These are phyloP conservation scores for Amazona guildingii DNA, from an alignment of 2,113 vertebrate species.

Conservation along the genomic window DNA sequence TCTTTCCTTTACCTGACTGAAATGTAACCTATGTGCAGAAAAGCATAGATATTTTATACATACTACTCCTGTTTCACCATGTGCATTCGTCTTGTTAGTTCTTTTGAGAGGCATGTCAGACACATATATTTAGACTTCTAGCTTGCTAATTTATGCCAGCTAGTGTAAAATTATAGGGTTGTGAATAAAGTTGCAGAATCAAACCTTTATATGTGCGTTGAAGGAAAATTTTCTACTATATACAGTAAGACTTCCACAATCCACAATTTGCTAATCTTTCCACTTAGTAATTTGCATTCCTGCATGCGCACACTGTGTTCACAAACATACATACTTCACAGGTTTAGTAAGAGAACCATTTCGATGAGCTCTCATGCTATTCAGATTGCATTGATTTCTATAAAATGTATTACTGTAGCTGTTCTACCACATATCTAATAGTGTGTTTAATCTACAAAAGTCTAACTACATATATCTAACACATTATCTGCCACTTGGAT, in stretches of 20 bases:
- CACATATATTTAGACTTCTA: slow-evolving; percentile 55
- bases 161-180: slow-evolving; percentile 64
- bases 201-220: slow-evolving; percentile 41
- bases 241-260: slow-evolving; percentile 3
- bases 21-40: slow-evolving; percentile 6
- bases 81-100: slow-evolving; percentile 37
- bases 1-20: neutral
- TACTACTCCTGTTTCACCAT: slow-evolving; percentile 6
- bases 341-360: neutral
- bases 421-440: neutral
- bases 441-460: neutral
- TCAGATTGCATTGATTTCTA: neutral
- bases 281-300: slow-evolving; percentile 20
- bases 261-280: slow-evolving; percentile 33
- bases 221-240: neutral
- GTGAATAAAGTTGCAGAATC: slow-evolving; percentile 51
- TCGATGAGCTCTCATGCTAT: neutral
- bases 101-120: slow-evolving; percentile 55
- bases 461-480: slow-evolving; percentile 9
- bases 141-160: slow-evolving; percentile 68
- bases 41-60: slow-evolving; percentile 24
- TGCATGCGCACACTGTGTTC: neutral
- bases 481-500: slow-evolving; percentile 33
- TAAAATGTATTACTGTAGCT: neutral
- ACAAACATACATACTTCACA: slow-evolving; percentile 7